These are phyloP conservation scores for Philotrypesis tridentata DNA, from an alignment of 1,140 invertebrate genomes.

Conservation along the genomic window DNA sequence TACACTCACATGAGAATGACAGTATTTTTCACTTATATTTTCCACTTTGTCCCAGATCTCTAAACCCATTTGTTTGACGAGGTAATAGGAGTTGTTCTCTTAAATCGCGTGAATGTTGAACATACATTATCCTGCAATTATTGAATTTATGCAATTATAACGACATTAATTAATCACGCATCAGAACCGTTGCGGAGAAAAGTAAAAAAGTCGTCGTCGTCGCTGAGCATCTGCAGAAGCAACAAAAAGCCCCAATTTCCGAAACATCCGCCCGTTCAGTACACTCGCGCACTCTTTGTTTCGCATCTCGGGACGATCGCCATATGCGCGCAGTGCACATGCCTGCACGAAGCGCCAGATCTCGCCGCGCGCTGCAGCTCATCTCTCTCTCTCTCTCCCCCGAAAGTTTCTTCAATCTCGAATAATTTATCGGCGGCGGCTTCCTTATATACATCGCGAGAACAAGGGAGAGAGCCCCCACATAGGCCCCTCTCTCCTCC, in stretches of 20 bases:
- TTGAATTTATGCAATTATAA: no score
- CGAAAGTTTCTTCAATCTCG: slow-evolving; percentile 3
- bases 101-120: no score
- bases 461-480: not conserved
- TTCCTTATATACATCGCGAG: not conserved
- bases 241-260: not conserved
- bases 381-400: no score
- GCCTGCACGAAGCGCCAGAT: not conserved
- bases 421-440: slow-evolving; percentile 15
- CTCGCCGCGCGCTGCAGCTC: not conserved
- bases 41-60: no score
- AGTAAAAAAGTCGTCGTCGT: not conserved
- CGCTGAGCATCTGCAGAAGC: no score
- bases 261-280: not conserved
- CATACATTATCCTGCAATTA: no score
- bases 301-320: not conserved
- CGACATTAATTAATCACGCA: not conserved
- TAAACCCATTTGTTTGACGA: no score
- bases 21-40: no score
- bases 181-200: not conserved
- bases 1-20: no score
- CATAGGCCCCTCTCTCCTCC: no score
- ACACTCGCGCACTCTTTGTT: not conserved
- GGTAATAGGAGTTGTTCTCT: no score
- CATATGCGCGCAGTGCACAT: not conserved